Base-by-base conservation (phyloP, 23 tunicate species). In the Botrylloides violaceus region DNA sequence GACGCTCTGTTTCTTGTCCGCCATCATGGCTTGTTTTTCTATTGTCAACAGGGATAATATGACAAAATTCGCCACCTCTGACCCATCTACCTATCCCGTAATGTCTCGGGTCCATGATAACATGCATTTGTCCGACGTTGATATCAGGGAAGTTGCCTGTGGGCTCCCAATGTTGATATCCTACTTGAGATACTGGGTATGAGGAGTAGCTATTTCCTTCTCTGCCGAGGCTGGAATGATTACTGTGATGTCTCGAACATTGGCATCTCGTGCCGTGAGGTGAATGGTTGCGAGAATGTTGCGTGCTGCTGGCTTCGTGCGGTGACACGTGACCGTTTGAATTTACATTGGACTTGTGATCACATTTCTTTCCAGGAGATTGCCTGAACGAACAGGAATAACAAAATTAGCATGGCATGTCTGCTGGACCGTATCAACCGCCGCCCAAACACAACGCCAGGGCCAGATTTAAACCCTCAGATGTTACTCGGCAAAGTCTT, bases 161-260 rank as follows among this genome's bases (percentile, higher is more conserved):
- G 38, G 29, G 27, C 58, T 32, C 24, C 36, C 25, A 25, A 25
- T 27, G 26, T 26, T 28, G 58, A 9, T 29, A 63, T 20, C 74
- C 74, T 23, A 26, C 74, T 19, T 38, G 74, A 26, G 56, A 26
- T 26, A 43, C 47, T 4, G 74, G 56, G 29, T 68, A 68, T 23
- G 23, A 28, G 25, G 57, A 43, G 58, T 37, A 68, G 29, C 37
- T 28, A 18, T 18, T 43, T 18, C 12, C 74, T 5, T 68, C 74
- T 68, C 74, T 19, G 0, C 74, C 74, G 4, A 68, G 74, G 30
- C 74, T 68, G 25, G 74, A 68, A 68, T 68, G 74, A 30, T 68
- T 68, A 56, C 74, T 68, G 28, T 68, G 74, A 56, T 68, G 74
- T 25, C 74, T 53, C 0, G 74, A 68, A 68, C 74, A 68, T 1